Evolutionary conservation across 30 jellyfish, hydroid and myxozoan genomes (phyloP).

Genomic region (Aurelia coerulea): DNA sequence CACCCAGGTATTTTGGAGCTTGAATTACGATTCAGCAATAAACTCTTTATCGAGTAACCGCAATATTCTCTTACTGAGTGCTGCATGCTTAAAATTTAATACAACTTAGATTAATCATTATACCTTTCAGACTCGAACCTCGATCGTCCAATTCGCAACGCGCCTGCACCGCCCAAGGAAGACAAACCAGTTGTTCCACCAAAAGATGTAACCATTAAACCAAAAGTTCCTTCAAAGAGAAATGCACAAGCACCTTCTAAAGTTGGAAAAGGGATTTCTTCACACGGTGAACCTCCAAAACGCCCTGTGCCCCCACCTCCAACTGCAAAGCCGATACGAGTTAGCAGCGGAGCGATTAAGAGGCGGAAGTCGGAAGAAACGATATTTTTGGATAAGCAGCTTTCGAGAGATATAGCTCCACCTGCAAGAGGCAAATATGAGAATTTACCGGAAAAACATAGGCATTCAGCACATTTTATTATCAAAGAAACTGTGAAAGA

Average conservation of each 20-base stretch:
- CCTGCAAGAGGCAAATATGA: conserved; percentile 34
- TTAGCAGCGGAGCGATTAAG: neutral
- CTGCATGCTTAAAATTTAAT: neutral
- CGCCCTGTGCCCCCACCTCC: conserved; percentile 72
- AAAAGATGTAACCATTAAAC: too few species aligned
- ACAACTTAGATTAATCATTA: neutral
- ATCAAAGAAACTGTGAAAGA: conserved; percentile 4
- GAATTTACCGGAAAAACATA: neutral
- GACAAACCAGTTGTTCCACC: neutral
- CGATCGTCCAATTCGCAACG: conserved; percentile 52
- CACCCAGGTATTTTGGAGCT: too few species aligned
- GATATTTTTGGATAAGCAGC: conserved; percentile 1
- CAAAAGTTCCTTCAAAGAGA: too few species aligned
- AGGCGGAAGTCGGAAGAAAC: neutral
- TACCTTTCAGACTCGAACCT: conserved; percentile 10
- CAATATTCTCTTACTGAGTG: too few species aligned
- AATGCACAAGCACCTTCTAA: neutral
- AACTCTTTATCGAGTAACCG: too few species aligned
- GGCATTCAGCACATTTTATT: neutral
- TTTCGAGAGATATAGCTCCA: neutral
- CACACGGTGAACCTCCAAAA: conserved; percentile 60
- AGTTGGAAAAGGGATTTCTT: neutral
- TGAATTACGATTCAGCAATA: too few species aligned
- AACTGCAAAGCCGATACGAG: conserved; percentile 39
- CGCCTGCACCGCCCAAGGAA: conserved; percentile 62